Conservation (phyloP, 2,113 vertebrate genomes). For the Myxocyprinus asiaticus region DNA sequence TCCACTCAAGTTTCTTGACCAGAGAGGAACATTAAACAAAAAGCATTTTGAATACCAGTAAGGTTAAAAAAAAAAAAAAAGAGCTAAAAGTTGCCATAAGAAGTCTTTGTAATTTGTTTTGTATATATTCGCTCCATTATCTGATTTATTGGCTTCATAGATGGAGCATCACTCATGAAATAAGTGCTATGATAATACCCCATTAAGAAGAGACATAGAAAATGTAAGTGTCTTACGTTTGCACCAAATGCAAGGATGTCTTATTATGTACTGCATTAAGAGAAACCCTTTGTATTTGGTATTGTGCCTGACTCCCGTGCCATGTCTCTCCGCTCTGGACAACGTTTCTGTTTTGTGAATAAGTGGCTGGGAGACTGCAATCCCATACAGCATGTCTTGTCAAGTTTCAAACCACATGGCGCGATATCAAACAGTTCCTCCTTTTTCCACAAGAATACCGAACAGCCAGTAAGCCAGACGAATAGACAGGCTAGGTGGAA, state of each 20-base stretch:
- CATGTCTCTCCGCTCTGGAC: slow-evolving; percentile 49
- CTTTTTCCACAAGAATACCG: background rate
- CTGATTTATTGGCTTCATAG: slow-evolving; percentile 75
- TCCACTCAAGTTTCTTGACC: slow-evolving; percentile 47
- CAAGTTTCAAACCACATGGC: slow-evolving; percentile 21
- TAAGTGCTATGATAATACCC: slow-evolving; percentile 81
- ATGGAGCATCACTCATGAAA: slow-evolving; percentile 71
- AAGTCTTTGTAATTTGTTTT: slow-evolving; percentile 48
- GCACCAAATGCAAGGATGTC: slow-evolving; percentile 75
- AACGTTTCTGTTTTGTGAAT: slow-evolving; percentile 69
- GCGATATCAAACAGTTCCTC: background rate
- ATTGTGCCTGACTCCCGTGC: slow-evolving; percentile 73
- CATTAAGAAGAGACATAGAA: slow-evolving; percentile 60
- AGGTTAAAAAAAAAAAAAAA: slow-evolving; percentile 66
- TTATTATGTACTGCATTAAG: slow-evolving; percentile 79
- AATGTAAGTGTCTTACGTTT: slow-evolving; percentile 64
- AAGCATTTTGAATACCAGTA: slow-evolving; percentile 63
- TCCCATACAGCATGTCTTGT: slow-evolving; percentile 39
- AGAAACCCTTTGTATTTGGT: slow-evolving; percentile 78
- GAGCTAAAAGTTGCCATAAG: slow-evolving; percentile 53
- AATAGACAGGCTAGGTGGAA: slow-evolving; percentile 55
- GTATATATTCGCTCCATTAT: slow-evolving; percentile 60
- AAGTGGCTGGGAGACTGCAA: slow-evolving; percentile 66
- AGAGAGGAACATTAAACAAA: slow-evolving; percentile 57
- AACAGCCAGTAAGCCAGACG: slow-evolving; percentile 24